Percentiles rank a stretch among this genome's conserved stretches.
These are phyloP conservation scores for Scylla paramamosain DNA, from an alignment of 1,140 invertebrate species.

Conservation along the genomic window DNA sequence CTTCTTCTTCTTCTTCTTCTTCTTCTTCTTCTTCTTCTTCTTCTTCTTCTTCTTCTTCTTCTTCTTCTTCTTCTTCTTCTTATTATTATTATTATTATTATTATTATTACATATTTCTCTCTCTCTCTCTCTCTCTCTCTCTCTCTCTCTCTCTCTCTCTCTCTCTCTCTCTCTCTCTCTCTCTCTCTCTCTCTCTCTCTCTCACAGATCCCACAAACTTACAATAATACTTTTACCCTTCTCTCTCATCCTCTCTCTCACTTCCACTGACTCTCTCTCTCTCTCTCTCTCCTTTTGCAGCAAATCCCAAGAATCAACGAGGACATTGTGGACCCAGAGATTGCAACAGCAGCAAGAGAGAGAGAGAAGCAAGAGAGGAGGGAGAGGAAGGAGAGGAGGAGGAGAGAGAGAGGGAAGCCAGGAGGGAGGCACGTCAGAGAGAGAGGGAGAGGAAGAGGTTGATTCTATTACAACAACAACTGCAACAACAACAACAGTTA, in stretches of 20 bases:
- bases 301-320: constrained; percentile 61
- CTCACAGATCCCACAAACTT: too few relatives aligned
- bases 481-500: not conserved
- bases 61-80: too few relatives aligned
- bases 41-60: too few relatives aligned
- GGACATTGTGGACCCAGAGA: constrained; percentile 58
- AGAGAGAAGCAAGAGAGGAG: constrained; percentile 80
- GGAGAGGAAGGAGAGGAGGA: constrained; percentile 79
- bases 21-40: too few relatives aligned
- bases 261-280: too few relatives aligned
- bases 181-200: too few relatives aligned
- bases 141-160: too few relatives aligned
- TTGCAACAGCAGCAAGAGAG: constrained; percentile 77
- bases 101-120: not conserved
- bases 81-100: too few relatives aligned
- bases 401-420: constrained; percentile 30
- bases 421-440: constrained; percentile 45
- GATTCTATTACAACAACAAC: not conserved
- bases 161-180: too few relatives aligned
- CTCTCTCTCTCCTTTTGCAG: not conserved
- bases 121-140: not conserved
- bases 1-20: not conserved
- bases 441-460: constrained; percentile 22
- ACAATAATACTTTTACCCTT: too few relatives aligned
- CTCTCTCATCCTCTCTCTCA: too few relatives aligned